Evolutionary conservation across 2,113 vertebrate genomes (phyloP).

Genomic region (Phyllostomus discolor): DNA sequence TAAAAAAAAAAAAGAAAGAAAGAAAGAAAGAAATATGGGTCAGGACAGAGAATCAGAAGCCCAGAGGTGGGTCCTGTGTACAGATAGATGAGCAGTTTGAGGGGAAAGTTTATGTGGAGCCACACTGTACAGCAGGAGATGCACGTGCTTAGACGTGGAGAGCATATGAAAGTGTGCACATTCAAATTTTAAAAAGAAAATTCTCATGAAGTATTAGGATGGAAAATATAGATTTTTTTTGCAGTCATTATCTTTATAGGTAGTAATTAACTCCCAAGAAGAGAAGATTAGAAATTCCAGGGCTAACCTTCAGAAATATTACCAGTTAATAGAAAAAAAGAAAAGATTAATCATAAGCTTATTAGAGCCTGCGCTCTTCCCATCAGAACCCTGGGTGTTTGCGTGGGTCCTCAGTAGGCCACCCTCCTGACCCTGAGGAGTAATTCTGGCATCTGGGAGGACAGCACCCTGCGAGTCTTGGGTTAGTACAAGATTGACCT

Average conservation of each 20-base stretch:
- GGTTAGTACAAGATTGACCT: not conserved
- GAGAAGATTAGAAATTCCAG: not conserved
- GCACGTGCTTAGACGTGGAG: not conserved
- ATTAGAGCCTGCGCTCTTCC: not conserved
- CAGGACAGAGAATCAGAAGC: not conserved
- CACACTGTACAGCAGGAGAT: not conserved
- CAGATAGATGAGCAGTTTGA: not conserved
- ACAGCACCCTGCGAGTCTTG: not conserved
- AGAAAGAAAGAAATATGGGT: not conserved
- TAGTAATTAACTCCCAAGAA: not conserved
- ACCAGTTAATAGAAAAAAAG: not conserved
- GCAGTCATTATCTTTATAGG: not conserved
- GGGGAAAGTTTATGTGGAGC: not conserved
- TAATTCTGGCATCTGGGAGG: not conserved
- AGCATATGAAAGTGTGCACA: not conserved
- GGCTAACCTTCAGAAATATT: not conserved
- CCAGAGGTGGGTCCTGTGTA: not conserved
- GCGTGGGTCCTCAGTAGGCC: not conserved
- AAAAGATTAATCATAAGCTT: not conserved
- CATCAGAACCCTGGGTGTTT: not conserved
- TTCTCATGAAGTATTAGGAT: not conserved
- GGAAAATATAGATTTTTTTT: not conserved
- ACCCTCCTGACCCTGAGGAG: not conserved
- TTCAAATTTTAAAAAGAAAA: not conserved
- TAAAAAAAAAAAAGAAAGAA: no score